phyloP scores from a whole-genome alignment of 2,888 invertebrate genomes.

The Tetropium fuscum region DNA sequence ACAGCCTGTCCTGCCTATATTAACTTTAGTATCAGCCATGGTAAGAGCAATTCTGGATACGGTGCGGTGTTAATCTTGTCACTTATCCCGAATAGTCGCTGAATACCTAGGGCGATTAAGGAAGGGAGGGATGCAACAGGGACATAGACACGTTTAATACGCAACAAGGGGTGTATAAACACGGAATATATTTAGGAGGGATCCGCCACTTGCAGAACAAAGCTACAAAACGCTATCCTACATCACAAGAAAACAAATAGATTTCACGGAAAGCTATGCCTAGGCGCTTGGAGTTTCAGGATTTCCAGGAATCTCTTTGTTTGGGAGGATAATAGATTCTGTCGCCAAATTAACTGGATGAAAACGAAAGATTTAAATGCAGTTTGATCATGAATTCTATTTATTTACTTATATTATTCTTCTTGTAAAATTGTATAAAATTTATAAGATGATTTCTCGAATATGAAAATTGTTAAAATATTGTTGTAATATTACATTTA shows the following conservation, averaged over 20 bases:
- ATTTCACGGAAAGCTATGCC: conserved; percentile 16
- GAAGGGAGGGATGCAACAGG: conserved; percentile 32
- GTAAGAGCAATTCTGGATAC: conserved; percentile 21
- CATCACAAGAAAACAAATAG: conserved; percentile 21
- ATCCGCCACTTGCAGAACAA: conserved; percentile 16
- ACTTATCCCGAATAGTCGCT: conserved; percentile 30
- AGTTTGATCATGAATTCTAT: no score
- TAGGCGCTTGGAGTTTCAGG: conserved; percentile 8
- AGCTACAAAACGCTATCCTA: conserved; percentile 14
- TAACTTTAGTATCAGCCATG: conserved; percentile 11
- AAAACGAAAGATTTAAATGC: conserved; percentile 10
- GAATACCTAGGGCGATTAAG: conserved; percentile 37
- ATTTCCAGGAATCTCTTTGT: conserved; percentile 24
- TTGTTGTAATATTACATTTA: no score
- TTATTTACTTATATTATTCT: no score
- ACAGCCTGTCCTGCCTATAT: conserved; percentile 18
- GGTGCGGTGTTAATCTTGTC: conserved; percentile 28
- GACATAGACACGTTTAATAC: conserved; percentile 32
- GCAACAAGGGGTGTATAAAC: conserved; percentile 36
- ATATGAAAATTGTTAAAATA: no score
- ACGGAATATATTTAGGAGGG: conserved; percentile 23
- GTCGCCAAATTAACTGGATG: conserved; percentile 22
- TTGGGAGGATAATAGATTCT: conserved; percentile 21
- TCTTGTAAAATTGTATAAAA: no score
- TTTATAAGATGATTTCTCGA: no score